A percentile compares a stretch with the other conserved stretches of the same genome.
Conservation (phyloP, 2,113 vertebrate genomes). For the Dendropsophus ebraccatus region DNA sequence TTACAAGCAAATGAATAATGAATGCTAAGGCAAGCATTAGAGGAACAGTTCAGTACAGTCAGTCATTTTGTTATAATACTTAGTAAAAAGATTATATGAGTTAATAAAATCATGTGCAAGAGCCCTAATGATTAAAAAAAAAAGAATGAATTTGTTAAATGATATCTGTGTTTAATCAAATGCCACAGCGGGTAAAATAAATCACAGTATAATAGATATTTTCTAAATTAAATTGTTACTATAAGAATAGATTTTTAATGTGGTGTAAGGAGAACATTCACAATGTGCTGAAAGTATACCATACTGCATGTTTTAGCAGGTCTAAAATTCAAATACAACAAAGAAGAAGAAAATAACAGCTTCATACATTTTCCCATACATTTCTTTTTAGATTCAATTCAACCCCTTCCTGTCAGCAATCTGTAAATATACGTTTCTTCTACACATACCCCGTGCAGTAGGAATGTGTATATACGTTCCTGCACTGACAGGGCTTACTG, state of each 20-base stretch:
- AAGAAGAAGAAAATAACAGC: no score
- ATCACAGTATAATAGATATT: constrained; percentile 15
- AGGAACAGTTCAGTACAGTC: constrained; percentile 14
- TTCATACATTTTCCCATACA: no score
- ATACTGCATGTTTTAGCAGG: not conserved
- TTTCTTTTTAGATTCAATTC: no score
- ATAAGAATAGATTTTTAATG: constrained; percentile 28
- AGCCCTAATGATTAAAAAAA: constrained; percentile 4
- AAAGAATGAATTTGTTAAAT: constrained; percentile 14
- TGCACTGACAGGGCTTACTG: no score
- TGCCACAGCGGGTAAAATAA: constrained; percentile 23
- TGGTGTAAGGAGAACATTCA: constrained; percentile 7
- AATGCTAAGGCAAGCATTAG: constrained; percentile 21
- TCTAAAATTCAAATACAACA: not conserved
- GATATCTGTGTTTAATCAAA: constrained; percentile 22
- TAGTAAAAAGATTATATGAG: constrained; percentile 39
- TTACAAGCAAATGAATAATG: constrained; percentile 47
- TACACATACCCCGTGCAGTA: no score
- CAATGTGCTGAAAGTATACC: not conserved
- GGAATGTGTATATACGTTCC: no score
- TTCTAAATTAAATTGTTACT: constrained; percentile 12
- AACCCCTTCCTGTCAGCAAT: no score
- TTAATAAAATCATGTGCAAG: constrained; percentile 28
- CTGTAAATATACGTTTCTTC: no score
- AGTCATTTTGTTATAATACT: constrained; percentile 45